These are phyloP conservation scores for Danio jaintianensis DNA, from an alignment of 2,797 vertebrate species.

Conservation along the genomic window DNA sequence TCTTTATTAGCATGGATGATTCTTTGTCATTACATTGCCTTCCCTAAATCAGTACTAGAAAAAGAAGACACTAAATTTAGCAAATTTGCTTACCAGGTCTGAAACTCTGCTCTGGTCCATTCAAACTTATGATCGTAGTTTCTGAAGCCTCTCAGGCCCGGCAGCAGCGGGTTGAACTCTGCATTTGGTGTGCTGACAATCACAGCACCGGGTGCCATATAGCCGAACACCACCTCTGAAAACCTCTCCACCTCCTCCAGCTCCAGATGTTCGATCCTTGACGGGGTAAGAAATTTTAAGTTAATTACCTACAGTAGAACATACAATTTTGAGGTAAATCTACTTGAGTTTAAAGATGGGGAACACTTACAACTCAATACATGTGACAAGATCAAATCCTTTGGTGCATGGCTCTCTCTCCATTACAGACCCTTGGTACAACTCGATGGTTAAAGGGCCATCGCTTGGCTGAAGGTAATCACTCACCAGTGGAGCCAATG, in stretches of 20 bases:
- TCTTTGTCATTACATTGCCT: too few relatives aligned
- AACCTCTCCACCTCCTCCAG: slow-evolving; percentile 82
- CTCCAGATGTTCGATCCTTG: slow-evolving; percentile 92
- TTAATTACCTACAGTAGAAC: background rate
- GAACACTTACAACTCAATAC: slow-evolving; percentile 90
- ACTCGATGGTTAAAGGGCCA: slow-evolving; percentile 80
- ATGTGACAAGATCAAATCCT: slow-evolving; percentile 90
- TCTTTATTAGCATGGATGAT: background rate
- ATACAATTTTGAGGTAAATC: background rate
- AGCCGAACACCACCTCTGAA: slow-evolving; percentile 90
- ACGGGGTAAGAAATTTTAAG: background rate
- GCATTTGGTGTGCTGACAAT: slow-evolving; percentile 93
- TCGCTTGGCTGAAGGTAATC: slow-evolving; percentile 85
- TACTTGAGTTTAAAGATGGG: background rate
- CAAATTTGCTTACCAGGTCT: slow-evolving; percentile 82
- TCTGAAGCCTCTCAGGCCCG: slow-evolving; percentile 78
- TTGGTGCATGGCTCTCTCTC: slow-evolving; percentile 85
- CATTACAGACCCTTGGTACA: slow-evolving; percentile 91
- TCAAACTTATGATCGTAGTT: slow-evolving; percentile 95
- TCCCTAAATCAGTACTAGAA: background rate
- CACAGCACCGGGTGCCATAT: slow-evolving; percentile 83
- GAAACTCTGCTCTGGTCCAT: slow-evolving; percentile 89
- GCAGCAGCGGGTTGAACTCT: slow-evolving; percentile 89
- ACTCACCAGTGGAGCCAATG: slow-evolving; percentile 79
- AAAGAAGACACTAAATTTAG: background rate